Percentiles rank a stretch among this genome's conserved stretches.
Conservation (phyloP, 2,888 invertebrate genomes). For the Glyphotaelius pellucidus region DNA sequence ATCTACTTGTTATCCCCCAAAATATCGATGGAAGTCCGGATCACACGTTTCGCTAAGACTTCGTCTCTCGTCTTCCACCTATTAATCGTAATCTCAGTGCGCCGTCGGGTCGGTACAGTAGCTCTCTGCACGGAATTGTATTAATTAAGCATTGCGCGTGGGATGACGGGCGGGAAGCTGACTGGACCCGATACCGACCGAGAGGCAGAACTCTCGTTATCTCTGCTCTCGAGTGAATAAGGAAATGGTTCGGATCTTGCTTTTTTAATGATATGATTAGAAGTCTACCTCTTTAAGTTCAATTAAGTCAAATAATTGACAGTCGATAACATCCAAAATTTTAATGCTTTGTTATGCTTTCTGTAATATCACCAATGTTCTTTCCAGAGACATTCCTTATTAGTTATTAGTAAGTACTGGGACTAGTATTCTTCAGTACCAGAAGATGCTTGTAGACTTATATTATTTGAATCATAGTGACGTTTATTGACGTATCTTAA, state of each 20-base stretch:
- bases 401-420: no score
- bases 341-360: no score
- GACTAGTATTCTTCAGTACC: no score
- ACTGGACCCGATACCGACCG: not conserved
- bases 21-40: not conserved
- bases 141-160: constrained; percentile 63
- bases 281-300: not conserved
- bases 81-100: constrained; percentile 12
- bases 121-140: constrained; percentile 56
- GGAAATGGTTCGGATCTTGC: constrained; percentile 2
- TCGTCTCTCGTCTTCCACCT: constrained; percentile 7
- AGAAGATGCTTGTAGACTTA: no score
- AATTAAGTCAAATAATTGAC: not conserved
- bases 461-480: no score
- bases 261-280: constrained; percentile 41
- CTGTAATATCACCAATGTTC: no score
- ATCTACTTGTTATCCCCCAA: not conserved
- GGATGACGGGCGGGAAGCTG: constrained; percentile 41
- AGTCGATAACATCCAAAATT: not conserved
- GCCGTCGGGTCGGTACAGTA: constrained; percentile 37
- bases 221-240: constrained; percentile 27
- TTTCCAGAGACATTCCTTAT: no score
- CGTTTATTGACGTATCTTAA: no score
- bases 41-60: not conserved
- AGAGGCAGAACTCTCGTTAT: constrained; percentile 8